These are phyloP conservation scores for Melopsittacus undulatus DNA, from an alignment of 2,797 vertebrate genomes.

Conservation along the genomic window DNA sequence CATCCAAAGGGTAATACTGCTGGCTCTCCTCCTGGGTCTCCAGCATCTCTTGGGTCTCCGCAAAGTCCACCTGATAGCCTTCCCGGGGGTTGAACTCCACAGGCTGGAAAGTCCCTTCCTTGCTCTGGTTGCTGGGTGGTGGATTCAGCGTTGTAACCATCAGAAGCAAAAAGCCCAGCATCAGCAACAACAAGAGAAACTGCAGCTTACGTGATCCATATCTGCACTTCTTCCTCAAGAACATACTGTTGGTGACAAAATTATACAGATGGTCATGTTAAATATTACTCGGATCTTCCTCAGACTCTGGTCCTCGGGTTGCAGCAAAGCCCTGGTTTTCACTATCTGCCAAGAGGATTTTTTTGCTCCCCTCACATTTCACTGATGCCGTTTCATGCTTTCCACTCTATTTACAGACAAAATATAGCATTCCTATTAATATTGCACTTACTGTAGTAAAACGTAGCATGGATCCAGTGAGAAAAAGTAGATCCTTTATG, in stretches of 20 bases:
- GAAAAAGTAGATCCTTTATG: conserved; percentile 3
- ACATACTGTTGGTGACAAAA: conserved; percentile 77
- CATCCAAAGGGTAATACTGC: conserved; percentile 73
- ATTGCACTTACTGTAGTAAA: conserved; percentile 55
- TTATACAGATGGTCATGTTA: conserved; percentile 74
- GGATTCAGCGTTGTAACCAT: conserved; percentile 76
- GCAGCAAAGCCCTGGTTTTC: conserved; percentile 37
- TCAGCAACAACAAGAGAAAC: conserved; percentile 78
- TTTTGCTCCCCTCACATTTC: conserved; percentile 28
- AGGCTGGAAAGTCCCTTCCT: conserved; percentile 29
- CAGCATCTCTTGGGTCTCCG: conserved; percentile 76
- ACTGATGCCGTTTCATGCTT: conserved; percentile 32
- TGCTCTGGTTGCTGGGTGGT: conserved; percentile 40
- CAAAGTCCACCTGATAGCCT: conserved; percentile 72
- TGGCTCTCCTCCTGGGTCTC: conserved; percentile 79
- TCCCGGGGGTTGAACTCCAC: conserved; percentile 39
- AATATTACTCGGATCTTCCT: conserved; percentile 31
- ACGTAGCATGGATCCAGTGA: conserved; percentile 9
- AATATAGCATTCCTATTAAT: neutral
- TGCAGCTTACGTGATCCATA: conserved; percentile 70
- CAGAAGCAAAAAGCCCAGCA: conserved; percentile 79
- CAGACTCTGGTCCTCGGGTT: conserved; percentile 9
- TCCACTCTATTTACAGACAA: conserved; percentile 49
- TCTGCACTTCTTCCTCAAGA: conserved; percentile 76
- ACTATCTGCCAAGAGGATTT: conserved; percentile 23